Evolutionary conservation across 2,113 vertebrate genomes (phyloP).

Genomic region (Gambusia holbrooki): DNA sequence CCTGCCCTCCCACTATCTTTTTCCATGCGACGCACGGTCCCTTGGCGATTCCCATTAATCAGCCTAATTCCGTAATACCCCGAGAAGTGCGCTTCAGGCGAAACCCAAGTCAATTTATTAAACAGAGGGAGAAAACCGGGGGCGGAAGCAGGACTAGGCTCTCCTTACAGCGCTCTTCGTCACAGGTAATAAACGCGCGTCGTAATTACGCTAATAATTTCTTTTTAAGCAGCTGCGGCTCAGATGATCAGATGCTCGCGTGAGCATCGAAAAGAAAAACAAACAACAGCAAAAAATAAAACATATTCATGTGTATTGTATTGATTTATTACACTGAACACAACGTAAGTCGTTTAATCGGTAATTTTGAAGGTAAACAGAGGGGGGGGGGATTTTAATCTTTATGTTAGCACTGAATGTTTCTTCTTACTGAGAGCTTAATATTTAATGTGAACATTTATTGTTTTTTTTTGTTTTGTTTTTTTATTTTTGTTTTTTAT

Average conservation of each 20-base stretch:
- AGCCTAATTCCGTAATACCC: constrained; percentile 51
- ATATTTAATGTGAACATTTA: too few species aligned
- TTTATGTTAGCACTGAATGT: background rate
- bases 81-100: constrained; percentile 60
- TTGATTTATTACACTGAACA: background rate
- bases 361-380: background rate
- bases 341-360: too few species aligned
- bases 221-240: background rate
- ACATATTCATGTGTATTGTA: too few species aligned
- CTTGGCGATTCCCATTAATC: constrained; percentile 61
- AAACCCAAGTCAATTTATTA: constrained; percentile 72
- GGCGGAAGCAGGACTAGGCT: constrained; percentile 61
- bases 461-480: too few species aligned
- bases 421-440: too few species aligned
- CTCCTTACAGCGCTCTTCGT: constrained; percentile 47
- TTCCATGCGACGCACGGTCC: constrained; percentile 29
- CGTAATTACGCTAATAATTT: constrained; percentile 39
- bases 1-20: background rate
- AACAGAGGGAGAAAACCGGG: constrained; percentile 64
- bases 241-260: background rate
- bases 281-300: too few species aligned
- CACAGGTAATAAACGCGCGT: constrained; percentile 50
- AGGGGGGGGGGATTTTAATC: background rate
- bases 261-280: too few species aligned
- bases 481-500: too few species aligned